Conservation (phyloP, 1,140 invertebrate genomes). For the Pygmarrhopalites habei region DNA sequence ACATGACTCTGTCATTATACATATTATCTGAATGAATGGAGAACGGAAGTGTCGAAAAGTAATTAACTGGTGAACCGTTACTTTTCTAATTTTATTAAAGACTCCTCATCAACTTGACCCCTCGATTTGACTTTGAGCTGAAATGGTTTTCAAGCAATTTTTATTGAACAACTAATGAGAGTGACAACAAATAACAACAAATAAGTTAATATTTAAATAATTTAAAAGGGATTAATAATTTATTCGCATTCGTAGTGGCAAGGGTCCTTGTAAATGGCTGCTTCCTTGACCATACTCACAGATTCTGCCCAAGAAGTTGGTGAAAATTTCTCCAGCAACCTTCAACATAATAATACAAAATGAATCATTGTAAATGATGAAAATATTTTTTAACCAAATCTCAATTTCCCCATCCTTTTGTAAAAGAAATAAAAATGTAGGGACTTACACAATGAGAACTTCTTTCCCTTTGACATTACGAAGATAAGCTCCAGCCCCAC, state of each 20-base stretch:
- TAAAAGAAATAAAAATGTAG: neutral
- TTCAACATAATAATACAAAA: conserved; percentile 17
- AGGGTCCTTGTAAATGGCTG: conserved; percentile 26
- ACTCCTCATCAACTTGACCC: no score
- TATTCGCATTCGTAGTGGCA: conserved; percentile 34
- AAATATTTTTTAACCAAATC: neutral
- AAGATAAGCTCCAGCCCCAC: conserved; percentile 32
- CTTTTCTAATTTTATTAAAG: no score
- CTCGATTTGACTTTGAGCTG: no score
- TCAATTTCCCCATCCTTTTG: no score
- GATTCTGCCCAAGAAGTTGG: conserved; percentile 33
- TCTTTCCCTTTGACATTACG: conserved; percentile 32
- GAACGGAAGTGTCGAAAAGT: no score
- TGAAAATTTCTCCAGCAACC: conserved; percentile 29
- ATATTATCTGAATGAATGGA: no score
- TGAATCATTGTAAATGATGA: neutral
- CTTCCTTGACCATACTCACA: conserved; percentile 24
- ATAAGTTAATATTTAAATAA: no score
- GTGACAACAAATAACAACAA: no score
- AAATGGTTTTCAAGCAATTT: no score
- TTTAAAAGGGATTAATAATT: conserved; percentile 13
- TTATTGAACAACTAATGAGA: no score
- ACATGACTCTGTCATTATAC: no score
- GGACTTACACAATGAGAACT: conserved; percentile 35
- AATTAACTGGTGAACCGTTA: no score